Evolutionary conservation across 2,888 invertebrate genomes (phyloP).

Genomic region (Colostygia pectinataria): DNA sequence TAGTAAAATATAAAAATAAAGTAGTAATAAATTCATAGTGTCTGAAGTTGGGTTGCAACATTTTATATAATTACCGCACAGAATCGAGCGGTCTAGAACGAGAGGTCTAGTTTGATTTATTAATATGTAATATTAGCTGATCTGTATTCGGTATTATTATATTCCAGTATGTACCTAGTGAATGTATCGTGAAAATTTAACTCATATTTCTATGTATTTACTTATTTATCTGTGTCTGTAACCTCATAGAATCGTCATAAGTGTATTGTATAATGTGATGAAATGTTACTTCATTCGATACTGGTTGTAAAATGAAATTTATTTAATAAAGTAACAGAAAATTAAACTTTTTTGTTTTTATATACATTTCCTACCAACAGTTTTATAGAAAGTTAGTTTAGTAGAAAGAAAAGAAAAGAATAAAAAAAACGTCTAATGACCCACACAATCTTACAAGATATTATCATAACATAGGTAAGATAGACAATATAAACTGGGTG

Average conservation of each 20-base stretch:
- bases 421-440: no score
- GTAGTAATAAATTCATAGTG: no score
- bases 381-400: no score
- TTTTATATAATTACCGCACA: not conserved
- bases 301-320: slow-evolving; percentile 80
- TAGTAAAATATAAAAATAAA: no score
- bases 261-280: slow-evolving; percentile 74
- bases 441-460: no score
- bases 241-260: slow-evolving; percentile 61
- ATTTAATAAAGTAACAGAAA: slow-evolving; percentile 80
- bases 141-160: slow-evolving; percentile 52
- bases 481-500: no score
- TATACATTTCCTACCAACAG: not conserved
- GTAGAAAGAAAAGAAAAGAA: slow-evolving; percentile 4
- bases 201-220: slow-evolving; percentile 56
- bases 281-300: slow-evolving; percentile 77
- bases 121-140: slow-evolving; percentile 46
- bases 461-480: no score
- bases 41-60: no score
- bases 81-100: slow-evolving; percentile 7
- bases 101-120: slow-evolving; percentile 50
- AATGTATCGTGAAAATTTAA: slow-evolving; percentile 56
- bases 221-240: slow-evolving; percentile 71
- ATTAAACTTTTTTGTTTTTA: slow-evolving; percentile 16
- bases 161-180: slow-evolving; percentile 50